These are phyloP conservation scores for Triplophysa tibetana DNA, from an alignment of 2,113 vertebrate species.

Conservation along the genomic window DNA sequence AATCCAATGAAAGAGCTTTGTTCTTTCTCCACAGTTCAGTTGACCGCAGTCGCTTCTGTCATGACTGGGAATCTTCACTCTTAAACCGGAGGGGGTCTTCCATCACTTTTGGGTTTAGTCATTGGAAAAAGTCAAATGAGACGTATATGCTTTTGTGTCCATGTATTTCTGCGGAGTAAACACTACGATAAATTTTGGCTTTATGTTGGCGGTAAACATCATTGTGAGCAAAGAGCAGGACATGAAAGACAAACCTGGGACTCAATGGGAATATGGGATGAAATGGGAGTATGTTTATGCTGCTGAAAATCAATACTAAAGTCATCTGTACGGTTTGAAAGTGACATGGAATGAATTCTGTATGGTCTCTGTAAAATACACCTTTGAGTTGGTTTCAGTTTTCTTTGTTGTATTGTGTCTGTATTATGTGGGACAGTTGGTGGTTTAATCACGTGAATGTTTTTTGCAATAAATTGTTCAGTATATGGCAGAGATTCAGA, in stretches of 20 bases:
- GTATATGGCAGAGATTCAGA: background rate
- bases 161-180: too few relatives aligned
- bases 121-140: background rate
- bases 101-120: background rate
- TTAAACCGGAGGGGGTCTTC: background rate
- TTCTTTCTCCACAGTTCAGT: background rate
- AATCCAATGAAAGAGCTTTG: background rate
- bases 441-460: slow-evolving; percentile 28
- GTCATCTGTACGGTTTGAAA: background rate
- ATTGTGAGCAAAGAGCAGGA: background rate
- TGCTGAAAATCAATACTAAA: background rate
- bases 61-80: background rate
- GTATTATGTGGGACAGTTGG: background rate
- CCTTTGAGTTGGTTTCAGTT: background rate
- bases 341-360: background rate
- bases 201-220: background rate
- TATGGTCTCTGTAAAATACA: background rate
- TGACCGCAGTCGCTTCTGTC: background rate
- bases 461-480: slow-evolving; percentile 32
- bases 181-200: too few relatives aligned
- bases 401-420: background rate
- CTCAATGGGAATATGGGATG: background rate
- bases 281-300: background rate
- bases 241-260: background rate
- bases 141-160: too few relatives aligned